Evolutionary conservation across 2,113 vertebrate species (phyloP).

Genomic region (Penelope pileata): DNA sequence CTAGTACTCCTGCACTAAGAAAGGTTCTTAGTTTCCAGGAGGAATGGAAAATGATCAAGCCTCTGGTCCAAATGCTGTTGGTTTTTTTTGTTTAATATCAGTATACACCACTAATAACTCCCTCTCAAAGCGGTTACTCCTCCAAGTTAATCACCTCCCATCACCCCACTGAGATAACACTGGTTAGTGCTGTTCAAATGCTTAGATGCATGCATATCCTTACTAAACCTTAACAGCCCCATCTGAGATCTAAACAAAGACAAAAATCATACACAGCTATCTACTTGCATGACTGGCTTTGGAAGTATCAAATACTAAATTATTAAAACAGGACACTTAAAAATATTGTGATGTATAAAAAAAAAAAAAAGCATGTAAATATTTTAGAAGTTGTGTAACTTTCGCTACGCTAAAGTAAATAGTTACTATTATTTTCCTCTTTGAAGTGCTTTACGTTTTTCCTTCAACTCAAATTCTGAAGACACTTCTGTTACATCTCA

Average conservation of each 20-base stretch:
- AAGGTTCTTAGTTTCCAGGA: background rate
- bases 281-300: background rate
- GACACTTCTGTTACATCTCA: background rate
- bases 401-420: background rate
- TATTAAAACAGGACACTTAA: background rate
- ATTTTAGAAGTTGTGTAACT: background rate
- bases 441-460: background rate
- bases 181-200: background rate
- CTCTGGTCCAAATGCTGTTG: background rate
- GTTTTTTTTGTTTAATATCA: background rate
- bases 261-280: background rate
- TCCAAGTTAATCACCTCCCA: background rate
- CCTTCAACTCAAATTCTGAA: background rate
- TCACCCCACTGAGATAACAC: background rate
- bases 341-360: background rate
- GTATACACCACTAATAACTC: background rate
- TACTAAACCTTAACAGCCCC: background rate
- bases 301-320: background rate
- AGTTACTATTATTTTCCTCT: background rate
- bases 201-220: background rate
- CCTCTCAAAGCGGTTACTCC: background rate
- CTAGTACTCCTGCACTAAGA: background rate
- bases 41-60: background rate
- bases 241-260: background rate
- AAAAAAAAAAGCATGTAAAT: rapidly evolving